Conservation (phyloP, 2,888 invertebrate species). For the Ophioninae sp. region DNA sequence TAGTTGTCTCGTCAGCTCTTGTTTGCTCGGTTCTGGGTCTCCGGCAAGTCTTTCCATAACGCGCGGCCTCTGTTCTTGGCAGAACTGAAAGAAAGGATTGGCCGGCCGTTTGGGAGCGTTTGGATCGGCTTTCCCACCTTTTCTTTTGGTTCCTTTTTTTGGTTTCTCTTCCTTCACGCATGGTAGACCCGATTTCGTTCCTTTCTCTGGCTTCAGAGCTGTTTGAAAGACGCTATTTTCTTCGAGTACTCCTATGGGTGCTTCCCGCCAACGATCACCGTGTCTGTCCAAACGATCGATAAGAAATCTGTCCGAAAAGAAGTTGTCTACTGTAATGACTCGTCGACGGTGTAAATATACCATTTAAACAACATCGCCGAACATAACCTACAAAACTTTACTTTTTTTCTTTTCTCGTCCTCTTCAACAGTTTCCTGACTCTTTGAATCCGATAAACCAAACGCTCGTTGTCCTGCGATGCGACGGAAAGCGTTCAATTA, state of each 20-base stretch:
- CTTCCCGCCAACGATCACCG: conserved; percentile 87
- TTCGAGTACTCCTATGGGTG: conserved; percentile 83
- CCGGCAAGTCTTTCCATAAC: conserved; percentile 86
- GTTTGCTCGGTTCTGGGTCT: conserved; percentile 87
- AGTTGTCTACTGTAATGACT: conserved; percentile 2
- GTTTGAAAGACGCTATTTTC: conserved; percentile 78
- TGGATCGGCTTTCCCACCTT: conserved; percentile 86
- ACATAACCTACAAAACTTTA: conserved; percentile 70
- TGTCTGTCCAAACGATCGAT: conserved; percentile 87
- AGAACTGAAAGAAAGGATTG: conserved; percentile 91
- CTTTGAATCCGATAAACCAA: conserved; percentile 87
- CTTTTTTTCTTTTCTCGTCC: conserved; percentile 86
- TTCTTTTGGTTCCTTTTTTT: conserved; percentile 84
- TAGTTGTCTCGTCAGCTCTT: conserved; percentile 88
- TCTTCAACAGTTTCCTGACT: conserved; percentile 86
- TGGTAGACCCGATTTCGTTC: conserved; percentile 69
- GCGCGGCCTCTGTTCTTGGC: conserved; percentile 89
- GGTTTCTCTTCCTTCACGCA: conserved; percentile 75
- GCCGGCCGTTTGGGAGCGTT: conserved; percentile 91
- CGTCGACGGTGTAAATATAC: conserved; percentile 63
- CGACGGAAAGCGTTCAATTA: conserved; percentile 2
- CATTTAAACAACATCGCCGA: conserved; percentile 61
- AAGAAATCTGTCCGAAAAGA: conserved; percentile 82
- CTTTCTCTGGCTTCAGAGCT: conserved; percentile 75
- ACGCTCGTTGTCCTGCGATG: conserved; percentile 86